These are phyloP conservation scores for Lepeophtheirus nordmannii DNA, from an alignment of 2,888 invertebrate genomes.

Conservation along the genomic window DNA sequence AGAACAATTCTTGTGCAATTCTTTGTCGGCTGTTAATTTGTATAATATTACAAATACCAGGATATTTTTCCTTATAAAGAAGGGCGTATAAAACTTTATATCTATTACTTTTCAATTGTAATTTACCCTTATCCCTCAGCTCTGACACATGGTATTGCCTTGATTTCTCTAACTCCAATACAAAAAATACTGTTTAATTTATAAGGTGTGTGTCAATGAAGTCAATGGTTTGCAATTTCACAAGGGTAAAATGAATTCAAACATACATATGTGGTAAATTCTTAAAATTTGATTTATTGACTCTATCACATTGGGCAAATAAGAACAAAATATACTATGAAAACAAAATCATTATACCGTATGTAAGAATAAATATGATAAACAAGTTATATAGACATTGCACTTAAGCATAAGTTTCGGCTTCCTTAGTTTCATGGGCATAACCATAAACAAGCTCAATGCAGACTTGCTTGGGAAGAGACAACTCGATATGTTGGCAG, in stretches of 20 bases:
- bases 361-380: neutral
- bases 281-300: slow-evolving; percentile 1
- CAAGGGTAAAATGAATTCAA: neutral
- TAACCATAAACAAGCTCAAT: slow-evolving; percentile 24
- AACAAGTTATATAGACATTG: neutral
- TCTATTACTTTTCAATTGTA: too few relatives aligned
- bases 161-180: too few relatives aligned
- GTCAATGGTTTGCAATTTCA: too few relatives aligned
- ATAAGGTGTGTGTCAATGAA: too few relatives aligned
- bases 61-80: too few relatives aligned
- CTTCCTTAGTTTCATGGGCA: slow-evolving; percentile 13
- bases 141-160: too few relatives aligned
- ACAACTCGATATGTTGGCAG: slow-evolving; percentile 22
- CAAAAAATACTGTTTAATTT: too few relatives aligned
- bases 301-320: neutral
- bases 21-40: too few relatives aligned
- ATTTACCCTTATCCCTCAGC: too few relatives aligned
- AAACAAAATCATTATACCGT: neutral
- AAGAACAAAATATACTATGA: neutral
- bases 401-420: neutral
- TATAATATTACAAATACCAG: too few relatives aligned
- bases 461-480: slow-evolving; percentile 23
- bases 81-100: too few relatives aligned
- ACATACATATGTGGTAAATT: neutral
- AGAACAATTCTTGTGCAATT: too few relatives aligned